Percentiles rank a stretch among this genome's conserved stretches.
Conservation (phyloP, 2,113 vertebrate genomes). For the Myrmecophaga tridactyla region DNA sequence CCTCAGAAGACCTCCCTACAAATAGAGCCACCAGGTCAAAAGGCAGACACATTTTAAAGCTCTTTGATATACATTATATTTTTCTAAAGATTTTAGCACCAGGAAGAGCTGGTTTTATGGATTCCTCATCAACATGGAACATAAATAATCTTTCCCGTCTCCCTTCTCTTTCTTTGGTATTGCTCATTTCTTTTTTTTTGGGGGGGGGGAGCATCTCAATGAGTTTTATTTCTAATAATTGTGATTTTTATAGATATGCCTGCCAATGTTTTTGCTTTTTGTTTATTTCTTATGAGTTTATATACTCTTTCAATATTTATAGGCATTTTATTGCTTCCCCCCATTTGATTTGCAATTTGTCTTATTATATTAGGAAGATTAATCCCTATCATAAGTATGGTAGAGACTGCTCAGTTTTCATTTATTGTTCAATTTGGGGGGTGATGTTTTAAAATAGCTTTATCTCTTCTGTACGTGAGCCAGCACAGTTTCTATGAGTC, state of each 20-base stretch:
- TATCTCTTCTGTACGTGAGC: not conserved
- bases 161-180: not conserved
- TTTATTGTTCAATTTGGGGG: not conserved
- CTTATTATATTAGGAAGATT: not conserved
- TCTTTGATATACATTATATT: no score
- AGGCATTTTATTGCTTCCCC: not conserved
- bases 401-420: not conserved
- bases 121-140: rapidly evolving
- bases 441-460: not conserved
- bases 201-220: not conserved
- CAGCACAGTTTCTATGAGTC: not conserved
- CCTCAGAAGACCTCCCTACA: not conserved
- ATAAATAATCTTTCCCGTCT: not conserved
- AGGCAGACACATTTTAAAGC: not conserved
- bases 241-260: not conserved
- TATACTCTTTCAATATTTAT: not conserved
- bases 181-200: not conserved
- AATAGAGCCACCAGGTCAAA: not conserved
- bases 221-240: not conserved
- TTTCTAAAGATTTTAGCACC: not conserved
- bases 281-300: not conserved
- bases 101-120: not conserved
- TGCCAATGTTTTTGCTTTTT: not conserved
- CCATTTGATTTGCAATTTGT: not conserved
- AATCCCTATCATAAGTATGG: not conserved